A percentile compares a stretch with the other conserved stretches of the same genome.
Evolutionary conservation across 2,888 invertebrate genomes (phyloP).

Genomic region (Agriotes lineatus): DNA sequence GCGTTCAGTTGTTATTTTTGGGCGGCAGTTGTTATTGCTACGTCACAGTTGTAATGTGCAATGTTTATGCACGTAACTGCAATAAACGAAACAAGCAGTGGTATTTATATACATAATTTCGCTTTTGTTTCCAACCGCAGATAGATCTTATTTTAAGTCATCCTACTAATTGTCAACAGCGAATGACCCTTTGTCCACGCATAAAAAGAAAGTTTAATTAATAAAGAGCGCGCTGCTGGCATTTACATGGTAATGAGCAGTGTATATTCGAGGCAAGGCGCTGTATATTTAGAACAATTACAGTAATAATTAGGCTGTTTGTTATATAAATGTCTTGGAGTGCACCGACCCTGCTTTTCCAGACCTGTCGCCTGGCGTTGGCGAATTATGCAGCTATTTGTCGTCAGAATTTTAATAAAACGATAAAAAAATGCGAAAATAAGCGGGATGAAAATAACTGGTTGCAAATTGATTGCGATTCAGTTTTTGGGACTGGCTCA

Average conservation of each 20-base stretch:
- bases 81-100: too few relatives aligned
- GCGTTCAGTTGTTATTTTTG: too few relatives aligned
- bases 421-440: constrained; percentile 1
- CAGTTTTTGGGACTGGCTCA: background rate
- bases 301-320: constrained; percentile 34
- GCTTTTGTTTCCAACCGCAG: background rate
- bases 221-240: constrained; percentile 1
- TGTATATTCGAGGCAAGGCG: constrained; percentile 1
- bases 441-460: background rate
- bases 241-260: constrained; percentile 27
- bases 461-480: background rate
- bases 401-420: background rate
- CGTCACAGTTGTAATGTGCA: too few relatives aligned
- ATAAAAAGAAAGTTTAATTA: constrained; percentile 26
- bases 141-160: background rate
- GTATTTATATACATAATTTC: too few relatives aligned
- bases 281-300: constrained; percentile 40
- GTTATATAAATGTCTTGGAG: constrained; percentile 39
- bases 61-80: too few relatives aligned
- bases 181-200: background rate
- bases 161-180: background rate
- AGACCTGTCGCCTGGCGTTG: background rate
- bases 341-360: constrained; percentile 34
- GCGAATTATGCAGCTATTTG: background rate
- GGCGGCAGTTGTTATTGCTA: too few relatives aligned